Evolutionary conservation across 2,797 vertebrate genomes (phyloP), one percentile per base, ranked within the genome.

Genomic region (Mycteria americana): DNA sequence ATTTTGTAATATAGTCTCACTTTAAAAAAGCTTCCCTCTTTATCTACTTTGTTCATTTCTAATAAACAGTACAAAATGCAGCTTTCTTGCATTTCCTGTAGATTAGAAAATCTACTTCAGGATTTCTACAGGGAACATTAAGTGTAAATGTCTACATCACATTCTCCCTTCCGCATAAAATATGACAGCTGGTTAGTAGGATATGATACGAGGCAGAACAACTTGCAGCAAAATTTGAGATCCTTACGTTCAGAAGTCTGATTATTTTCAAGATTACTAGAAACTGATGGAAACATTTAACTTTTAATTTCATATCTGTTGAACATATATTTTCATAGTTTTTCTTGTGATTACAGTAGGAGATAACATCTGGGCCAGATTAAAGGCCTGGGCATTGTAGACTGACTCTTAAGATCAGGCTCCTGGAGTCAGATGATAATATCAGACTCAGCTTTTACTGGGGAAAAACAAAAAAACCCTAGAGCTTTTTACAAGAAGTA

Each of bases 331-430:
- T 92, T 94, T 85, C 77, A 35, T 76, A 82, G 63, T 46, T 92
- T 94, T 92, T 89, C 70, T 82, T 88, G 35, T 80, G 93, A 57
- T 64, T 93, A 57, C 53, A 64, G 68, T 80, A 92, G 75, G 85
- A 91, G 64, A 74, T 77, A 88, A 89, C 72, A 95, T 91, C 93
- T 79, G 78, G 53, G 45, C n/a, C n/a, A 83, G 54, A 86, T 93
- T 82, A 90, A 91, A 83, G 70, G 54, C 69, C 56, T 0, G 4
- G 21, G 62, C 43, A 24, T 53, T 74, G 60, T 35, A 73, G 63
- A 21, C 59, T 93, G 28, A 48, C 11, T 78, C 18, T 39, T 84
- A 39, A 73, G 41, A 50, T 72, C 54, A 56, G 63, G 45, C 43
- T 95, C 27, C 46, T 79, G 59, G 39, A 94, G 48, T 89, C 43